These are phyloP conservation scores for Rotaria magnacalcarata DNA, from an alignment of 2,888 invertebrate genomes.

Conservation along the genomic window DNA sequence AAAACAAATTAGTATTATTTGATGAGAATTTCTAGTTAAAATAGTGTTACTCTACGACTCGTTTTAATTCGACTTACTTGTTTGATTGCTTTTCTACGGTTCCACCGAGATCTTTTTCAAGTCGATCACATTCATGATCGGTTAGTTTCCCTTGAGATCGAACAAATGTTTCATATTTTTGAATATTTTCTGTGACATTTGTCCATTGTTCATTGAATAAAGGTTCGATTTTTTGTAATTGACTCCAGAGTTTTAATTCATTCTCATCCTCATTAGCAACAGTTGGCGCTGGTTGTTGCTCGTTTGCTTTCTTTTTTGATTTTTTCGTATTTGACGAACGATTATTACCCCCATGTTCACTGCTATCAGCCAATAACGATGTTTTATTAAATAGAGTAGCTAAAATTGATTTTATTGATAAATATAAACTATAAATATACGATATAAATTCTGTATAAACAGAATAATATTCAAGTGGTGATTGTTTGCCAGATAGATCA, in stretches of 20 bases:
- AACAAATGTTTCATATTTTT: not conserved
- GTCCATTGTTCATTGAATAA: conserved; percentile 5
- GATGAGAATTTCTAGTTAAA: no score
- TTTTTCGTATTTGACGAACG: not conserved
- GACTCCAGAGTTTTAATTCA: not conserved
- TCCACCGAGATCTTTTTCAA: conserved; percentile 3
- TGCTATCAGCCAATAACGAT: not conserved
- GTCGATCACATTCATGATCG: not conserved
- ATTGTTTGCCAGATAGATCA: conserved; percentile 20
- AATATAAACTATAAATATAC: conserved; percentile 14
- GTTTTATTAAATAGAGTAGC: conserved; percentile 3
- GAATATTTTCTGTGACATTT: not conserved
- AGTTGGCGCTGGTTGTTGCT: not conserved
- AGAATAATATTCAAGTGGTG: conserved; percentile 27
- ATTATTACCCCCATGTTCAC: not conserved
- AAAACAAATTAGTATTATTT: no score
- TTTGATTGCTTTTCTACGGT: not conserved
- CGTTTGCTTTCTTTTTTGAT: not conserved
- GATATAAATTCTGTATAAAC: conserved; percentile 23
- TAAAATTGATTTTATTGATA: not conserved
- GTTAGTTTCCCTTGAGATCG: not conserved
- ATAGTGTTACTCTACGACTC: no score
- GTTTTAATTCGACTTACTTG: not conserved
- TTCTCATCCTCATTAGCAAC: not conserved
- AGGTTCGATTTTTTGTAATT: not conserved